These are phyloP conservation scores for Mythimna pallens DNA, from an alignment of 2,888 invertebrate genomes.

Conservation along the genomic window DNA sequence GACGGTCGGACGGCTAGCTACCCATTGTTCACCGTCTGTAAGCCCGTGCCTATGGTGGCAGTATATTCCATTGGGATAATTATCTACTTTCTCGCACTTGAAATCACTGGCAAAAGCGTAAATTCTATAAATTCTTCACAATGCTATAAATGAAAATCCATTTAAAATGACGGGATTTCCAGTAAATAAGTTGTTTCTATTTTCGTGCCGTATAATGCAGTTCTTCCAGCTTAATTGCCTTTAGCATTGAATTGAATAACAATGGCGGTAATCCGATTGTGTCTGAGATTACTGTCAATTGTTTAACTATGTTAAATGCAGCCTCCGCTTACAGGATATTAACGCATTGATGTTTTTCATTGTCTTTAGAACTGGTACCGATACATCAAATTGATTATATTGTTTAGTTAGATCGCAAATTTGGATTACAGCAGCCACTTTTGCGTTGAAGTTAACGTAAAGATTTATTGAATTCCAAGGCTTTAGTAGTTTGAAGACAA, in stretches of 20 bases:
- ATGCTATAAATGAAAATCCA: background rate
- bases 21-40: no score
- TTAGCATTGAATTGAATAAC: slow-evolving; percentile 47
- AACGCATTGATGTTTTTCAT: slow-evolving; percentile 45
- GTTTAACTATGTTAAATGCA: slow-evolving; percentile 42
- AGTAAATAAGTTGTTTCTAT: slow-evolving; percentile 27
- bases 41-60: no score
- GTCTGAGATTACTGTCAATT: slow-evolving; percentile 29
- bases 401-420: background rate
- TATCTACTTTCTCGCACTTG: no score
- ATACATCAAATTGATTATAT: background rate
- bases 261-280: slow-evolving; percentile 36
- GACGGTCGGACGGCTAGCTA: no score
- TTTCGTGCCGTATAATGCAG: slow-evolving; percentile 9
- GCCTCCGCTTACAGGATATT: slow-evolving; percentile 32
- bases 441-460: background rate
- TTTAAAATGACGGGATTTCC: slow-evolving; percentile 4
- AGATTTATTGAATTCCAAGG: background rate
- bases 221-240: slow-evolving; percentile 34
- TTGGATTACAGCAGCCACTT: background rate
- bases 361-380: background rate
- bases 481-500: background rate
- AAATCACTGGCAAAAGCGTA: no score
- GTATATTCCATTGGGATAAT: no score
- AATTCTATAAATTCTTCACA: background rate